Evolutionary conservation across 2,888 invertebrate genomes (phyloP).

Genomic region (Hipparchia semele): DNA sequence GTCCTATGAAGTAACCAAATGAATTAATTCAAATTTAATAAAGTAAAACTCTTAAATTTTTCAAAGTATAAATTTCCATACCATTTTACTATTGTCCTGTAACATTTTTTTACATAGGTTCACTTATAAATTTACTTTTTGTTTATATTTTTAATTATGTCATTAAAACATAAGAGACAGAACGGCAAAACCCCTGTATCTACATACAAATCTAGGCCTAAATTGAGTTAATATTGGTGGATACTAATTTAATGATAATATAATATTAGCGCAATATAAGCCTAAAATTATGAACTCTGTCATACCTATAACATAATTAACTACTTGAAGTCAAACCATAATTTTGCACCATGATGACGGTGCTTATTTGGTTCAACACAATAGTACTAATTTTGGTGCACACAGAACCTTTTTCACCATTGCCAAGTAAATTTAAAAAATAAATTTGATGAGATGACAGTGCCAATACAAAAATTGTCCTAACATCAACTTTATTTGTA

Average conservation of each 20-base stretch:
- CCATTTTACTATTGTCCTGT: slow-evolving; percentile 2
- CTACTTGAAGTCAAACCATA: too few relatives aligned
- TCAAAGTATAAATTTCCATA: not conserved
- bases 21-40: slow-evolving; percentile 17
- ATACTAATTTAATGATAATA: not conserved
- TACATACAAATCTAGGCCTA: not conserved
- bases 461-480: too few relatives aligned
- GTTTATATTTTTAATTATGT: slow-evolving; percentile 2
- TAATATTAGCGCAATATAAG: slow-evolving; percentile 5
- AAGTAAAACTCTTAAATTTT: not conserved
- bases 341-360: too few relatives aligned
- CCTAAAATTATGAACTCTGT: not conserved
- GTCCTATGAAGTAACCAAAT: slow-evolving; percentile 37
- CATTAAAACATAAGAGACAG: not conserved
- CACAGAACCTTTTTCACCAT: not conserved
- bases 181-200: not conserved
- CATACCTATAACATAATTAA: not conserved
- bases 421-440: too few relatives aligned
- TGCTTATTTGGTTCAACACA: too few relatives aligned
- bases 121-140: slow-evolving; percentile 2
- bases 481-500: too few relatives aligned
- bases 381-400: too few relatives aligned
- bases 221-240: slow-evolving; percentile 12
- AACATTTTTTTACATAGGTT: slow-evolving; percentile 3
- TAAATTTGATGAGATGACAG: too few relatives aligned